Evolutionary conservation across 2,888 invertebrate genomes (phyloP).

Genomic region (Elegia similella): DNA sequence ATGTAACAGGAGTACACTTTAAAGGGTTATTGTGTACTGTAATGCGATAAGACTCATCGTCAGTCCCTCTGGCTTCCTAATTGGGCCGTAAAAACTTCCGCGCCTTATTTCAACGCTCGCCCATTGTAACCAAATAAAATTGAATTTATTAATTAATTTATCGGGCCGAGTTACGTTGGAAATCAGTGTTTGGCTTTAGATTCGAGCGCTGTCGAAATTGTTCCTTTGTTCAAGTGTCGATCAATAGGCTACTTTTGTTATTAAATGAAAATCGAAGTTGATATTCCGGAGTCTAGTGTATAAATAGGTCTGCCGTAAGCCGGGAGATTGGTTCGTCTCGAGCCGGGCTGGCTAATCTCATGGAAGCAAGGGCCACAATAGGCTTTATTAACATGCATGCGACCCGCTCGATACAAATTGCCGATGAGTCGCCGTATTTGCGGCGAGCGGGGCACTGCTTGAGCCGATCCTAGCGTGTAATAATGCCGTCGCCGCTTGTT

Average conservation of each 20-base stretch:
- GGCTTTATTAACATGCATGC: constrained; percentile 73
- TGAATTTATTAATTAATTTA: constrained; percentile 21
- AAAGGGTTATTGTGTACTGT: constrained; percentile 8
- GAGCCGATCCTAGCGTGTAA: constrained; percentile 35
- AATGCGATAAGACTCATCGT: constrained; percentile 7
- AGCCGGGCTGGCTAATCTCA: constrained; percentile 52
- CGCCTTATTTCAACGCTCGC: constrained; percentile 2
- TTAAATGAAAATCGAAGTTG: constrained; percentile 1
- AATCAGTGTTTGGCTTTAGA: constrained; percentile 22
- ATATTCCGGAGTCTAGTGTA: constrained; percentile 5
- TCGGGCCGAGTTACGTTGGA: constrained; percentile 15
- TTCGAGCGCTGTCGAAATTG: constrained; percentile 23
- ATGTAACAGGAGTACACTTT: background rate
- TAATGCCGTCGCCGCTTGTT: constrained; percentile 35
- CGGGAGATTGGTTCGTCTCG: constrained; percentile 27
- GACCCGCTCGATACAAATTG: constrained; percentile 65
- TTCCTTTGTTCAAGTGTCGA: constrained; percentile 28
- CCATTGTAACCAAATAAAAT: constrained; percentile 17
- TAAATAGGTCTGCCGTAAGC: constrained; percentile 13
- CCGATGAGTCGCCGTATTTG: constrained; percentile 56
- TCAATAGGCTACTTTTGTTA: constrained; percentile 26
- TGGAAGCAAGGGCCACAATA: constrained; percentile 58
- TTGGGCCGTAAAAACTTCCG: constrained; percentile 9
- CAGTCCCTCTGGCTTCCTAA: background rate
- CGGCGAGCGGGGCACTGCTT: constrained; percentile 30